Evolutionary conservation across 1,140 invertebrate species (phyloP).

Genomic region (Stegodyphus dumicola): DNA sequence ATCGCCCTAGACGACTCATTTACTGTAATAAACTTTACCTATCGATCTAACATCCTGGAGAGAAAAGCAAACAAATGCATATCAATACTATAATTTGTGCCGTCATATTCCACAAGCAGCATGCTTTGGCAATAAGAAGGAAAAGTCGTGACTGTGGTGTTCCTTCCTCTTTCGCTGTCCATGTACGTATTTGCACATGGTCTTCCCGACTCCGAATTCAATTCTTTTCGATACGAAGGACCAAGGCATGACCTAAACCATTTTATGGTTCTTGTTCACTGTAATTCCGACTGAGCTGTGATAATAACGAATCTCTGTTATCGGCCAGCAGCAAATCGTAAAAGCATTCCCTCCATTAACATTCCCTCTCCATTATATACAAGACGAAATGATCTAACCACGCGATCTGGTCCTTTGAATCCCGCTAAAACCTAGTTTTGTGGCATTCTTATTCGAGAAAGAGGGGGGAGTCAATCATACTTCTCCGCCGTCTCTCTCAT

Average conservation of each 20-base stretch:
- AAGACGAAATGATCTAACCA: conserved; percentile 43
- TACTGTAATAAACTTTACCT: no score
- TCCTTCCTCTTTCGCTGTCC: not conserved
- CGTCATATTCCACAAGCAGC: no score
- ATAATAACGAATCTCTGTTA: conserved; percentile 21
- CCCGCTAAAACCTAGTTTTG: conserved; percentile 14
- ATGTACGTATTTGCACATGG: no score
- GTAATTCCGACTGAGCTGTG: not conserved
- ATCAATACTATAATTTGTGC: no score
- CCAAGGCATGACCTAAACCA: no score
- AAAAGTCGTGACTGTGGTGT: no score
- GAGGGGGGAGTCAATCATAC: not conserved
- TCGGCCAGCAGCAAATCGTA: not conserved
- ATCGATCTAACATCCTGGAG: not conserved
- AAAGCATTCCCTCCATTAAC: conserved; percentile 41
- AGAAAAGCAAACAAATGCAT: not conserved
- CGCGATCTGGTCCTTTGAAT: conserved; percentile 42
- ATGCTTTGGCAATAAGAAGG: no score
- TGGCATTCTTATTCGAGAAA: conserved; percentile 4
- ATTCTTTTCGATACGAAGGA: no score
- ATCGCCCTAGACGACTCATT: no score
- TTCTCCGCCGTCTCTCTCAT: not conserved
- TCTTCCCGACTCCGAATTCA: no score
- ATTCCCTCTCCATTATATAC: conserved; percentile 51
- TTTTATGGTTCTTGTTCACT: conserved; percentile 1